Evolutionary conservation across 1,140 invertebrate genomes (phyloP).

Genomic region (Drosophila pectinifera): DNA sequence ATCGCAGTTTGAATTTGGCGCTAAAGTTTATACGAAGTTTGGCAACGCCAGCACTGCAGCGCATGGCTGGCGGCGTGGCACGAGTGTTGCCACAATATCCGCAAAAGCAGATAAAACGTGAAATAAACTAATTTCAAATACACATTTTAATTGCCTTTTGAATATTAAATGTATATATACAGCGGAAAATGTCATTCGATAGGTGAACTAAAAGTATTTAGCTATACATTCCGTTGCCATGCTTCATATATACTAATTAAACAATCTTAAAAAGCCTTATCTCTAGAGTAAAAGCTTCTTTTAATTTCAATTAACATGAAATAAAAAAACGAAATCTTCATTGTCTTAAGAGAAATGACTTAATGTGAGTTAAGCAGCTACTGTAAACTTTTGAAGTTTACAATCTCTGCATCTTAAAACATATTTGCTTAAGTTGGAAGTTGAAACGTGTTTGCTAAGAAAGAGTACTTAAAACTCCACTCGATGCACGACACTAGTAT

Average conservation of each 20-base stretch:
- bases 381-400: background rate
- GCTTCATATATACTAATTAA: background rate
- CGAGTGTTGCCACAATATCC: conserved; percentile 2
- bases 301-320: background rate
- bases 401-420: background rate
- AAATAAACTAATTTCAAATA: background rate
- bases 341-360: background rate
- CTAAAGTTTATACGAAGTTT: background rate
- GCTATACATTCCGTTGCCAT: too few relatives aligned
- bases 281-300: background rate
- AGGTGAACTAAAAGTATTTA: background rate
- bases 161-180: background rate
- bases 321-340: background rate
- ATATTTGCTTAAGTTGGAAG: background rate
- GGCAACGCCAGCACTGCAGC: background rate
- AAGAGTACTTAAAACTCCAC: background rate
- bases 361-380: background rate
- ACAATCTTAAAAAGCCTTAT: background rate
- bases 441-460: background rate
- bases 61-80: background rate
- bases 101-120: background rate
- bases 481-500: background rate
- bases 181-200: too few relatives aligned
- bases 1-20: conserved; percentile 8
- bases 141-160: background rate